phyloP scores from a whole-genome alignment of 1,140 invertebrate genomes.

The Drosophila pachea region DNA sequence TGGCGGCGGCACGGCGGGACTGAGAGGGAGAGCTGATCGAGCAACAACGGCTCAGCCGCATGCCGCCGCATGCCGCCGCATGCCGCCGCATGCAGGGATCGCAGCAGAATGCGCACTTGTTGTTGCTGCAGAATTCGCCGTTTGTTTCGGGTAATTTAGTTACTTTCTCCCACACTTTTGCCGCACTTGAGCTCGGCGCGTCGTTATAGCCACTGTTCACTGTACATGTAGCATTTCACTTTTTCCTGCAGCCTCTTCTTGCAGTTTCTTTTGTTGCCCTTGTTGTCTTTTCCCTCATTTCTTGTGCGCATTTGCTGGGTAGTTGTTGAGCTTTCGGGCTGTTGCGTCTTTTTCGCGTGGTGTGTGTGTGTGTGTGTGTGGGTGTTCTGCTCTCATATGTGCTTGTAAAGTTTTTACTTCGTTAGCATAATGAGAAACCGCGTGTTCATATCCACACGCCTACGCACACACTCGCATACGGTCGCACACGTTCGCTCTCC shows the following conservation, averaged over 20 bases:
- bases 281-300: background rate
- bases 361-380: slow-evolving; percentile 18
- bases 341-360: slow-evolving; percentile 47
- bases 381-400: slow-evolving; percentile 65
- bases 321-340: slow-evolving; percentile 61
- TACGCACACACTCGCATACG: slow-evolving; percentile 18
- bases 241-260: slow-evolving; percentile 44
- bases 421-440: slow-evolving; percentile 78
- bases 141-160: too few relatives aligned
- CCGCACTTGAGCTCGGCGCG: too few relatives aligned
- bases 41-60: too few relatives aligned
- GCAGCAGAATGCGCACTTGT: too few relatives aligned
- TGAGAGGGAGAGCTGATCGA: too few relatives aligned
- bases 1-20: too few relatives aligned
- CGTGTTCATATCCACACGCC: slow-evolving; percentile 68
- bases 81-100: too few relatives aligned
- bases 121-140: too few relatives aligned
- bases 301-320: slow-evolving; percentile 39
- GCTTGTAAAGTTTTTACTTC: slow-evolving; percentile 78
- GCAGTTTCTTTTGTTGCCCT: slow-evolving; percentile 14
- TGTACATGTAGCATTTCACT: slow-evolving; percentile 69
- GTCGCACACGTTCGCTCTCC: too few relatives aligned
- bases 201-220: too few relatives aligned
- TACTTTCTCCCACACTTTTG: too few relatives aligned
- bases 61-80: too few relatives aligned